Percentiles rank a stretch among this genome's conserved stretches.
Conservation (phyloP, 2,888 invertebrate genomes). For the Cheilosia pagana region DNA sequence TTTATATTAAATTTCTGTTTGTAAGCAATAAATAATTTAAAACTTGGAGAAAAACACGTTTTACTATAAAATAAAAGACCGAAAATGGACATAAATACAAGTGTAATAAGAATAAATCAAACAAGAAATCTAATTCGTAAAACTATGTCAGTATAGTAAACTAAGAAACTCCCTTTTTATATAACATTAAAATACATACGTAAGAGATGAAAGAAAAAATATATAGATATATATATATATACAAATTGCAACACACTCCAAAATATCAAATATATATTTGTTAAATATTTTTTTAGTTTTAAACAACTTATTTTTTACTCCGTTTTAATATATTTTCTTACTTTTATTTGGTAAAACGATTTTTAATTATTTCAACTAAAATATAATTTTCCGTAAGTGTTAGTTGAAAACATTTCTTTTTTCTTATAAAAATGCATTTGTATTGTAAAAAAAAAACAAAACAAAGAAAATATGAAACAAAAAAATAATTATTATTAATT, state of each 20-base stretch:
- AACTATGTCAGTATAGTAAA: constrained; percentile 64
- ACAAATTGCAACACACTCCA: constrained; percentile 58
- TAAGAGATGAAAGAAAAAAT: constrained; percentile 53
- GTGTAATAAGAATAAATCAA: constrained; percentile 74
- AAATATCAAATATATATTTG: constrained; percentile 59
- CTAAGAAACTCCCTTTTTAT: constrained; percentile 4
- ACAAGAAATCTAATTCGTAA: constrained; percentile 9
- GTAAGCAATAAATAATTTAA: constrained; percentile 24
- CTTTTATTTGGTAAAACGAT: constrained; percentile 15
- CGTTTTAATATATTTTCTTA: constrained; percentile 31
- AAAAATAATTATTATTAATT: constrained; percentile 55
- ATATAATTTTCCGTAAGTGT: constrained; percentile 52
- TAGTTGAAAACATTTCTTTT: constrained; percentile 51
- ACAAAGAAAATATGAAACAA: constrained; percentile 38
- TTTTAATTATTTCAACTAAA: constrained; percentile 20
- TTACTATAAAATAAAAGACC: constrained; percentile 42
- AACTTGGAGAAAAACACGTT: constrained; percentile 49
- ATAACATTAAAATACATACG: not conserved
- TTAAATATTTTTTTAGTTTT: constrained; percentile 60
- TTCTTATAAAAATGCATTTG: constrained; percentile 65
- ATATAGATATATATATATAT: constrained; percentile 58
- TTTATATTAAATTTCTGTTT: constrained; percentile 41
- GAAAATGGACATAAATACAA: constrained; percentile 16
- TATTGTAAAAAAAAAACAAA: constrained; percentile 67
- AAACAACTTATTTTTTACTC: constrained; percentile 41